A percentile compares a stretch with the other conserved stretches of the same genome.
These are phyloP conservation scores for Diabrotica virgifera DNA, from an alignment of 1,140 invertebrate genomes.

Conservation along the genomic window DNA sequence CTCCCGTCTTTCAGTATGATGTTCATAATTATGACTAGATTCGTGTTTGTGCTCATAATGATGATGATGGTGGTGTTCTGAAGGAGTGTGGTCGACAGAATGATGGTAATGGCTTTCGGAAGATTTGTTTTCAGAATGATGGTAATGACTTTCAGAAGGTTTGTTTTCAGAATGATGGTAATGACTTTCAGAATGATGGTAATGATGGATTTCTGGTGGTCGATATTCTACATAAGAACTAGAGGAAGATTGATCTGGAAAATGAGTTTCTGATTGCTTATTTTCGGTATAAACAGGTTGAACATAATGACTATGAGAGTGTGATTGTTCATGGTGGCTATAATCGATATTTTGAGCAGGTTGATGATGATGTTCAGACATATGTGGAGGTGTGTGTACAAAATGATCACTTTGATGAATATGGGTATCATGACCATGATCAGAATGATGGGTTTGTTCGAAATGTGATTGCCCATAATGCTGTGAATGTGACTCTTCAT, in stretches of 20 bases:
- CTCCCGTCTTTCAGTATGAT: background rate
- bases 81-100: background rate
- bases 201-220: background rate
- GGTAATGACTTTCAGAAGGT: background rate
- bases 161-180: conserved; percentile 1
- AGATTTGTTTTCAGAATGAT: background rate
- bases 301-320: conserved; percentile 4
- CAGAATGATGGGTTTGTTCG: background rate
- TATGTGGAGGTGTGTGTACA: too few relatives aligned
- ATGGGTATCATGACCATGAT: background rate
- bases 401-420: too few relatives aligned
- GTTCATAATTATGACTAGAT: background rate
- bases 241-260: too few relatives aligned
- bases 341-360: background rate
- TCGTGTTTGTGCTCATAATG: background rate
- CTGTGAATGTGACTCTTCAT: conserved; percentile 2
- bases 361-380: too few relatives aligned
- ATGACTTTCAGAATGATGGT: background rate
- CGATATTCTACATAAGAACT: background rate
- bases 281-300: background rate
- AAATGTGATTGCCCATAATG: background rate
- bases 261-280: background rate
- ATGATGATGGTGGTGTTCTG: background rate
- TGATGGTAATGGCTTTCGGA: background rate
- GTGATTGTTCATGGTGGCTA: background rate